Evolutionary conservation across 2,888 invertebrate genomes (phyloP), one percentile per base, ranked within the genome.

Genomic region (Lysandra coridon): DNA sequence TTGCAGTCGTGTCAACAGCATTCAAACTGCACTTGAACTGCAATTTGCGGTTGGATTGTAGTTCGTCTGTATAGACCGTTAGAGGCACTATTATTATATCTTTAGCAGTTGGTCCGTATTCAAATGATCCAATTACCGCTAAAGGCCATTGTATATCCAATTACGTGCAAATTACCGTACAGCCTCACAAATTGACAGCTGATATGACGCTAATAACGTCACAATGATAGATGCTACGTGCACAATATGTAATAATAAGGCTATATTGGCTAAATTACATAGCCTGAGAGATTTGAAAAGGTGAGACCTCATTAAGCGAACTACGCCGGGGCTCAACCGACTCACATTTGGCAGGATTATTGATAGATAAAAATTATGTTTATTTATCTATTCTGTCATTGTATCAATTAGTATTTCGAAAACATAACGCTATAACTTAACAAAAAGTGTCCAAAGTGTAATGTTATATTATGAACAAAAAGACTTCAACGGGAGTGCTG

Each of bases 171-270:
- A 69, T 69, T 69, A 30, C 23, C 64, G 23, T 30, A 4, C 69
- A 69, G 5, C 4, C 33, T 12, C 69, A 33, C 69, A 69, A 33
- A 69, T 69, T 69, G 69, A 69, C 69, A 69, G 33, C 33, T 69
- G 69, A 69, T 69, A 33, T 69, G 33, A 69, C 69, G 33, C 69
- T 69, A 69, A 69, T 69, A 33, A 69, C 69, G 33, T 33, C 30
- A 69, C 14, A 69, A 69, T 69, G 69, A 69, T 64, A 12, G 69
- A 69, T 33, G 12, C 69, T 69, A 69, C 30, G 1, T 69, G 33
- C 1, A 12, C 4, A 30, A 7, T 30, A 14, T 53, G 53, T 10
- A 69, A 69, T 10, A 69, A 69, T 69, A 14, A 10, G 14, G 69
- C 69, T 33, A 14, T 12, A 69, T 5, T 44, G 44, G 5, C 44